Evolutionary conservation across 2,113 vertebrate genomes (phyloP).

Genomic region (Narcine bancroftii): DNA sequence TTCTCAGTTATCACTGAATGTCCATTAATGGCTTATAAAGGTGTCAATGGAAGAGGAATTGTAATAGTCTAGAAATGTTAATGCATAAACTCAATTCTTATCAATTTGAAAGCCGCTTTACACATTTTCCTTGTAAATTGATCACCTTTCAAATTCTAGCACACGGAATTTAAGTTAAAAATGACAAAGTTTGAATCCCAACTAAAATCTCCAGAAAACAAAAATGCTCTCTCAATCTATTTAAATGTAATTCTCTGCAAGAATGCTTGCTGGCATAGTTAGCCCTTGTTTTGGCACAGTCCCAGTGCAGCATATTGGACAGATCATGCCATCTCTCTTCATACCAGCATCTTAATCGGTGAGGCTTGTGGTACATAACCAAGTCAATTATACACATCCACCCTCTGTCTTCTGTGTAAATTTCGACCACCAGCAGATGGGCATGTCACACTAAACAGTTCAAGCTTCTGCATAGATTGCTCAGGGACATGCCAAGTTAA

Average conservation of each 20-base stretch:
- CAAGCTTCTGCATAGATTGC: constrained; percentile 19
- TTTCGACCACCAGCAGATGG: constrained; percentile 24
- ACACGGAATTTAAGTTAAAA: background rate
- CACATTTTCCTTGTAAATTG: background rate
- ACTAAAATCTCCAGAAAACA: background rate
- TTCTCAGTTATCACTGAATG: background rate
- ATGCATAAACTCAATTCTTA: background rate
- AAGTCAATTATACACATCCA: constrained; percentile 56
- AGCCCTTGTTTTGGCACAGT: background rate
- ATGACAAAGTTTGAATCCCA: background rate
- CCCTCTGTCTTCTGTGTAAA: constrained; percentile 45
- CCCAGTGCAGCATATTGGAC: constrained; percentile 19
- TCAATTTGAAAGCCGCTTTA: background rate
- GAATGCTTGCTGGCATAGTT: background rate
- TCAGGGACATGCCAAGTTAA: constrained; percentile 25
- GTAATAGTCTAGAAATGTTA: background rate
- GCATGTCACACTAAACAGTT: constrained; percentile 24
- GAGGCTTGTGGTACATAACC: constrained; percentile 57
- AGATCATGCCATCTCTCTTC: constrained; percentile 5
- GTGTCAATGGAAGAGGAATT: background rate
- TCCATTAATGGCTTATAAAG: background rate
- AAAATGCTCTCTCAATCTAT: background rate
- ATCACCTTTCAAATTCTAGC: background rate
- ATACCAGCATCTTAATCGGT: constrained; percentile 53
- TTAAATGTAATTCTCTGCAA: background rate